Evolutionary conservation across 2,888 invertebrate species (phyloP), one percentile per base, ranked within the genome.

Genomic region (Graphium colonna): DNA sequence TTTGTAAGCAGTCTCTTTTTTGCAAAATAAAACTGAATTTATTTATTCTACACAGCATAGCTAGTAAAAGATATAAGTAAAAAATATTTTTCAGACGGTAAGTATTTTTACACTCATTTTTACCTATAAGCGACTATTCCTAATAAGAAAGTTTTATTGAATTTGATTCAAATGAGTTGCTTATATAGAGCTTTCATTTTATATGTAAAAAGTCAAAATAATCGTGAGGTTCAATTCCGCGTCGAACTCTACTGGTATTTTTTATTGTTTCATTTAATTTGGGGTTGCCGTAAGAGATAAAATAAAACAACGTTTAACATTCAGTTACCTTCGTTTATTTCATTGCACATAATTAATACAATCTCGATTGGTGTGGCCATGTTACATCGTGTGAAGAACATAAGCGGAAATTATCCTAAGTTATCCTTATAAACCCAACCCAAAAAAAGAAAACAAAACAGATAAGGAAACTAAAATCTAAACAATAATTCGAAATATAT

Each of bases 291-390:
- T 42, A 26, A 40, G 7, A 39, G 21, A 36, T 17, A 46, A 56
- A 62, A 58, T 56, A 48, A 60, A 63, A 62, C 57, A 52, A 48
- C 5, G 16, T 3, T 8, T 13, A 9, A 44, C 48, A 52, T 55
- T 43, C 51, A 46, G 55, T 56, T 58, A 52, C 41, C 55, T 59
- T 67, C 60, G 67, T 77, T 77, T 75, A 75, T 77, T 77, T 69
- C 36, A 68, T 64, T 72, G 67, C 67, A 70, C 61, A 69, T 69
- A 69, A 68, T 73, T 75, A 73, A 77, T 77, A 79, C 68, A 82
- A 82, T 79, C 75, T 81, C 77, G 66, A 79, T 71, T 60, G 69
- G 73, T 73, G 68, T 65, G 67, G 60, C 65, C 58, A 65, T 59
- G 59, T 57, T 43, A 54, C 45, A 40, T 48, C 18, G 56, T 52